Conservation (phyloP, 2,888 invertebrate species). For the Oxytorus armatus region DNA sequence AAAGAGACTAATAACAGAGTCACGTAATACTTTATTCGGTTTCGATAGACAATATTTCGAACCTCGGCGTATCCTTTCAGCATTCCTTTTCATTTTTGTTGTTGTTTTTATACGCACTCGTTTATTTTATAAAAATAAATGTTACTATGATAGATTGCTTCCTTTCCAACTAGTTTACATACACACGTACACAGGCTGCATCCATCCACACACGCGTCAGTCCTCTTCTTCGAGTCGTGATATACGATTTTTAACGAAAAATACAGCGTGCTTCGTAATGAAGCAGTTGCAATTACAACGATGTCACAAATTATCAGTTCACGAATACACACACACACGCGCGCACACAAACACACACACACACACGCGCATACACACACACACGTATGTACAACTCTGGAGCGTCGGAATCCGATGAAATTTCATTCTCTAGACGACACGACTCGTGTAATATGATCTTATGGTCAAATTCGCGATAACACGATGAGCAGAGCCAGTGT, state of each 20-base stretch:
- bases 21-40: constrained; percentile 69
- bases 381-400: constrained; percentile 55
- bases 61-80: constrained; percentile 55
- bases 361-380: constrained; percentile 18
- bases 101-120: constrained; percentile 77
- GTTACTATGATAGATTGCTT: constrained; percentile 76
- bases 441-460: no score
- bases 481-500: no score
- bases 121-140: constrained; percentile 83
- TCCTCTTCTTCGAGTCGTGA: no score
- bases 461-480: no score
- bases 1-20: constrained; percentile 29
- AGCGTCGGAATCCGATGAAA: constrained; percentile 25
- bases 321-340: background rate
- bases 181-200: constrained; percentile 67
- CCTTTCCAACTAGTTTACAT: constrained; percentile 73
- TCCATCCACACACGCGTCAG: constrained; percentile 28
- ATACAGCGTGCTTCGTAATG: no score
- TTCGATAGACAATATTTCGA: constrained; percentile 57
- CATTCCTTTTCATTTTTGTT: constrained; percentile 64
- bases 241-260: no score
- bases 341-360: background rate
- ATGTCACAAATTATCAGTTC: background rate
- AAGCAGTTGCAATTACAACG: background rate
- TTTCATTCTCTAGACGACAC: constrained; percentile 4